phyloP scores from a whole-genome alignment of 2,113 vertebrate species.

The Ctenomys sociabilis region DNA sequence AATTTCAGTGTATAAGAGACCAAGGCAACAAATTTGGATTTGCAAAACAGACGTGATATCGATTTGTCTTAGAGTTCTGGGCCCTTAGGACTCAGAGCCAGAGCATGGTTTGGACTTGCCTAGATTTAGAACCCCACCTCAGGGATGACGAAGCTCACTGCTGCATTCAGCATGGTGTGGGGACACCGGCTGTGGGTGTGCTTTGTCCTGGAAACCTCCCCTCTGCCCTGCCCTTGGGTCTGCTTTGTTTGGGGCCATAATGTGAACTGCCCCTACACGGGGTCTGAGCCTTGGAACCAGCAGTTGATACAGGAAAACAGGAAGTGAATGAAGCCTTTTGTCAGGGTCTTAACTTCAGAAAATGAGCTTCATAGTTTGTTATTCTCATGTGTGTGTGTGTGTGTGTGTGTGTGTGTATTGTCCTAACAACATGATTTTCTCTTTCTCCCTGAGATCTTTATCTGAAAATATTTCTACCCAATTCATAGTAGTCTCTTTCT shows the following conservation, averaged over 20 bases:
- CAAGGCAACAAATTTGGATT: slow-evolving; percentile 22
- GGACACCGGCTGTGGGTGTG: fast-evolving
- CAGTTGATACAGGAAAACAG: background rate
- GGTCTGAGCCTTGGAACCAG: background rate
- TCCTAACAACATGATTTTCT: background rate
- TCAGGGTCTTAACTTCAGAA: background rate
- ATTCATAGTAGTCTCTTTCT: background rate
- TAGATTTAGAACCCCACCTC: background rate
- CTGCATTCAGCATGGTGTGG: too few relatives aligned
- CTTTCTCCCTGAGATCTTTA: background rate
- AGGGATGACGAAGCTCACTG: background rate
- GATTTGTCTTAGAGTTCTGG: background rate
- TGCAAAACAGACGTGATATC: background rate
- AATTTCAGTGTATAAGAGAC: background rate
- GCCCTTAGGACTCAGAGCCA: background rate
- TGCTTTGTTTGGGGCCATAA: background rate
- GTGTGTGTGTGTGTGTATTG: background rate
- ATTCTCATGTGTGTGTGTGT: background rate
- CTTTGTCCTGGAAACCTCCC: background rate
- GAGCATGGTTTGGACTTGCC: background rate
- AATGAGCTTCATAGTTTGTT: background rate
- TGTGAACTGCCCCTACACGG: background rate
- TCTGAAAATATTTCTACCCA: background rate
- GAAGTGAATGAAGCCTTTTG: background rate
- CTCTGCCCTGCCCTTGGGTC: background rate